Percentiles rank a stretch among this genome's conserved stretches.
phyloP scores from a whole-genome alignment of 2,113 vertebrate species.

The Poecile atricapillus region DNA sequence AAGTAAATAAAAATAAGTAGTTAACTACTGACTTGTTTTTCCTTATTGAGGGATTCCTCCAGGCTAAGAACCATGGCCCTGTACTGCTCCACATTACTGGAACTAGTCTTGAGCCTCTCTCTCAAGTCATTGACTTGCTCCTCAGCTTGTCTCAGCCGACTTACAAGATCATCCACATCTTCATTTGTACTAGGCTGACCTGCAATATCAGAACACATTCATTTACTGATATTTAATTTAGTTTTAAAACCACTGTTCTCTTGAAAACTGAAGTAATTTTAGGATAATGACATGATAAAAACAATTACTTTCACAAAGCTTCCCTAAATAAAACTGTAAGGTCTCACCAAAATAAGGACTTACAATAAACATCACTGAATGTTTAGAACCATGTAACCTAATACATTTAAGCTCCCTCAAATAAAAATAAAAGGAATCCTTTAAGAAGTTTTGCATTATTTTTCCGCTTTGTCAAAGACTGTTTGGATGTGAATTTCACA shows the following conservation, averaged over 20 bases:
- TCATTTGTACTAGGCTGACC: constrained; percentile 72
- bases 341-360: neutral
- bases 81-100: constrained; percentile 88
- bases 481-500: neutral
- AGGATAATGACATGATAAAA: neutral
- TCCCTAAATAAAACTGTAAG: neutral
- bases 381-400: neutral
- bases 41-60: constrained; percentile 91
- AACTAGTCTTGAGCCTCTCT: constrained; percentile 81
- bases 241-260: neutral
- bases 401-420: neutral
- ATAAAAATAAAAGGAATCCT: neutral
- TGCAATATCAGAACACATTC: constrained; percentile 15
- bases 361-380: neutral
- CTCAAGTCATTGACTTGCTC: constrained; percentile 82
- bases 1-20: neutral
- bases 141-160: constrained; percentile 81
- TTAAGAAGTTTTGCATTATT: neutral
- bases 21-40: constrained; percentile 83
- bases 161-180: constrained; percentile 83
- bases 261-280: neutral
- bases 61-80: constrained; percentile 88
- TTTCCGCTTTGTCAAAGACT: neutral
- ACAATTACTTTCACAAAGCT: neutral
- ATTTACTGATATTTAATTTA: neutral